phyloP scores from a whole-genome alignment of 2,113 vertebrate species.

The Tetrao urogallus region DNA sequence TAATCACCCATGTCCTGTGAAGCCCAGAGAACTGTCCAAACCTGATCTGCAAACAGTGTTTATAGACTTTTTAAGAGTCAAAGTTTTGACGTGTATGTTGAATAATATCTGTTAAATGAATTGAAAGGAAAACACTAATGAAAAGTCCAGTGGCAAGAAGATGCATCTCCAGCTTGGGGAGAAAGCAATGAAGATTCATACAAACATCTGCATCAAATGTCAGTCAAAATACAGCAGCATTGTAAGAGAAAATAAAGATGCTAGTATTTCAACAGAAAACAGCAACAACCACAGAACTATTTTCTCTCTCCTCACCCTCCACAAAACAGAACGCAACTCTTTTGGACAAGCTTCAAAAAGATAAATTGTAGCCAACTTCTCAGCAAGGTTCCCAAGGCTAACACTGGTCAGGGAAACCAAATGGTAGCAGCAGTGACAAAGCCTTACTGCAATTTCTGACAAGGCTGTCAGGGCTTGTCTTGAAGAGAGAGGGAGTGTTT shows the following conservation, averaged over 20 bases:
- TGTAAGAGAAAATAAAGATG: neutral
- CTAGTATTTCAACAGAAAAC: neutral
- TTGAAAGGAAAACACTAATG: neutral
- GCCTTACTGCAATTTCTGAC: neutral
- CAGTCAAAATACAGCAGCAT: neutral
- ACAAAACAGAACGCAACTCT: accelerated
- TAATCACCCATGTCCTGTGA: accelerated
- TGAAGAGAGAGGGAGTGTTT: neutral
- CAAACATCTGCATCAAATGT: neutral
- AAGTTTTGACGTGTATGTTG: neutral
- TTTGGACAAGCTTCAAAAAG: neutral
- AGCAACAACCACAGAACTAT: neutral
- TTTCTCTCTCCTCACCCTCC: neutral
- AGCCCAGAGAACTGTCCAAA: neutral
- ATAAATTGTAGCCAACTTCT: neutral
- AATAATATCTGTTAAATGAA: neutral
- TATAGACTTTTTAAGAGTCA: neutral
- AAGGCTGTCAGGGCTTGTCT: neutral
- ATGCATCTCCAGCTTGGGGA: neutral
- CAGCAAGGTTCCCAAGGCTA: neutral
- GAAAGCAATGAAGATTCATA: neutral
- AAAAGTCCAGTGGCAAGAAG: neutral
- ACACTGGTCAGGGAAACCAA: neutral
- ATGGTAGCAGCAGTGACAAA: neutral
- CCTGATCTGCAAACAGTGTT: neutral